phyloP scores from a whole-genome alignment of 2,797 vertebrate species.

The Scleropages formosus region DNA sequence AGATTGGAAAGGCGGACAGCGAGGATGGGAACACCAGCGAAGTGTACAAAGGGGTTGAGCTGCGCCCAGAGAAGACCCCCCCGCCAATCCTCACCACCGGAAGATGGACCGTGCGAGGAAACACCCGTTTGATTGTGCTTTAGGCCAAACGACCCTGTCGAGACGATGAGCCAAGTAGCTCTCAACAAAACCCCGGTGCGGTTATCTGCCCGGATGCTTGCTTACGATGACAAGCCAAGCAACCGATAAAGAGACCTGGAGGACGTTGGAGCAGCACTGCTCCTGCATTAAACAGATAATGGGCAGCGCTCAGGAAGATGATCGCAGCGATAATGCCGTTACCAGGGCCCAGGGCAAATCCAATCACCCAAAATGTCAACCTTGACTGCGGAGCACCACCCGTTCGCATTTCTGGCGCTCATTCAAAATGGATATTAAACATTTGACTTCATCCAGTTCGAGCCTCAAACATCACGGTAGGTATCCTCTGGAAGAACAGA shows the following conservation, averaged over 20 bases:
- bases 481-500: background rate
- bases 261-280: constrained; percentile 43
- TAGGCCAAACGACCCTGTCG: background rate
- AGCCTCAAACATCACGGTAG: constrained; percentile 14
- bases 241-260: constrained; percentile 60
- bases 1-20: background rate
- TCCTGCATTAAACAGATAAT: constrained; percentile 60
- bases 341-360: constrained; percentile 54
- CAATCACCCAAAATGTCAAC: constrained; percentile 65
- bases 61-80: background rate
- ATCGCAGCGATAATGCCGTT: constrained; percentile 64
- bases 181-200: constrained; percentile 35
- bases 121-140: background rate
- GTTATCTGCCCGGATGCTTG: constrained; percentile 55
- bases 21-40: background rate
- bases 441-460: constrained; percentile 24
- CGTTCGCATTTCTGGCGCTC: constrained; percentile 45
- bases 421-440: constrained; percentile 43
- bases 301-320: constrained; percentile 56
- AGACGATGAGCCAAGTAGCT: constrained; percentile 39
- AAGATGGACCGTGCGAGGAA: background rate
- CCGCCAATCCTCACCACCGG: background rate
- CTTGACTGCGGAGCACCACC: constrained; percentile 37
- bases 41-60: background rate
- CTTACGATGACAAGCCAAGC: constrained; percentile 42